A percentile compares a stretch with the other conserved stretches of the same genome.
These are phyloP conservation scores for Accipiter cooperii DNA, from an alignment of 2,113 vertebrate species.

Conservation along the genomic window DNA sequence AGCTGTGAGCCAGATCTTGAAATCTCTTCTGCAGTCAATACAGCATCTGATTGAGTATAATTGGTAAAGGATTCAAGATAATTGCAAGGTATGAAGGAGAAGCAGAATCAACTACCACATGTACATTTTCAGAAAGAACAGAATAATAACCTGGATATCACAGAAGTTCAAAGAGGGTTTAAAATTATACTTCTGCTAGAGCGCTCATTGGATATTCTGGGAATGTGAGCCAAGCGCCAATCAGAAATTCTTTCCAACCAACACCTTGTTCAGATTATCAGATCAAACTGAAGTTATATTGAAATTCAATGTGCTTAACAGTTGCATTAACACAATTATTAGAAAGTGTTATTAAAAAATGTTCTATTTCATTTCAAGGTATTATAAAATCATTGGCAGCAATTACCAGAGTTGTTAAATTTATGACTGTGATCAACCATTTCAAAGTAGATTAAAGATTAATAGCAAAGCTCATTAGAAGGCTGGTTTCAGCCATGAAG, in stretches of 20 bases:
- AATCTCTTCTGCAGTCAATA: conserved; percentile 7
- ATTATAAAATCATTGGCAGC: conserved; percentile 12
- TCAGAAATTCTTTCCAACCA: background rate
- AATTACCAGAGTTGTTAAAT: conserved; percentile 7
- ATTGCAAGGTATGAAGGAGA: background rate
- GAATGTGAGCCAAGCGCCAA: background rate
- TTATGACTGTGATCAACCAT: conserved; percentile 31
- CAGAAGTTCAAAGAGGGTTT: background rate
- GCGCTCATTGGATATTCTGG: background rate
- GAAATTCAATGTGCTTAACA: background rate
- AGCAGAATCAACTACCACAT: background rate
- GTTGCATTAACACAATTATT: background rate
- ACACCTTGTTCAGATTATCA: background rate
- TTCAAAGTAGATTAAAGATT: conserved; percentile 43
- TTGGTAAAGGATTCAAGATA: conserved; percentile 2
- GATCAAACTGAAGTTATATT: background rate
- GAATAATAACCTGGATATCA: background rate
- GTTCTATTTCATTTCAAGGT: background rate
- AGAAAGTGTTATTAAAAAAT: conserved; percentile 8
- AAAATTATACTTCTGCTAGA: background rate
- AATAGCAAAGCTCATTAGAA: conserved; percentile 17
- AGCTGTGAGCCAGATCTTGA: background rate
- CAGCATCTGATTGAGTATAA: background rate
- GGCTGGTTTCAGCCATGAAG: conserved; percentile 11
- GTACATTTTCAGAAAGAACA: background rate